A percentile compares a stretch with the other conserved stretches of the same genome.
Evolutionary conservation across 1,140 invertebrate genomes (phyloP).

Genomic region (Drosophila bifasciata): DNA sequence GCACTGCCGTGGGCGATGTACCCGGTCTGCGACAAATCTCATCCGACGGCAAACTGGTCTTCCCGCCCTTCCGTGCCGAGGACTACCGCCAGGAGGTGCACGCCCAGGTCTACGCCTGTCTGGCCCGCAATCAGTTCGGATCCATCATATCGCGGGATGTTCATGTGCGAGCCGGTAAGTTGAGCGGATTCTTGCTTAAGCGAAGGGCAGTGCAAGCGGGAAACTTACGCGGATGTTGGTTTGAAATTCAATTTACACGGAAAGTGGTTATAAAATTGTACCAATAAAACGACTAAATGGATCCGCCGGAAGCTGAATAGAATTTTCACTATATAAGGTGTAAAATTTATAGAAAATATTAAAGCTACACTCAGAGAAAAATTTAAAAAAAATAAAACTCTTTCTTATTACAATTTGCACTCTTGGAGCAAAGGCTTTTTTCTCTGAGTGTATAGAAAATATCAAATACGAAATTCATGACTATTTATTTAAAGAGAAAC

Average conservation of each 20-base stretch:
- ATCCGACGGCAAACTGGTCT: slow-evolving; percentile 96
- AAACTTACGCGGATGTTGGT: not conserved
- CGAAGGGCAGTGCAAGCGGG: slow-evolving; percentile 38
- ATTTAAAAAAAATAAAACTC: too few species aligned
- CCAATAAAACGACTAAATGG: not conserved
- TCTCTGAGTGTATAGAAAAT: not conserved
- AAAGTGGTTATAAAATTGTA: not conserved
- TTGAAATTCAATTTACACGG: not conserved
- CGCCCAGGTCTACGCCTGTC: slow-evolving; percentile 95
- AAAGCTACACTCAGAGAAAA: too few species aligned
- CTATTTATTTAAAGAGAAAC: not conserved
- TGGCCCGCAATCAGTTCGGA: slow-evolving; percentile 94
- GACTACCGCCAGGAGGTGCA: slow-evolving; percentile 97
- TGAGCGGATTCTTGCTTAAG: slow-evolving; percentile 41
- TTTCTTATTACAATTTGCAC: too few species aligned
- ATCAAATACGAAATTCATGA: too few species aligned
- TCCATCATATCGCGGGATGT: slow-evolving; percentile 96
- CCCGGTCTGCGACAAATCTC: slow-evolving; percentile 94
- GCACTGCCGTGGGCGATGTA: slow-evolving; percentile 94
- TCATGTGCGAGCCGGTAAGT: slow-evolving; percentile 96
- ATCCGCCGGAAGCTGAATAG: not conserved
- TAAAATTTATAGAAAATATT: too few species aligned
- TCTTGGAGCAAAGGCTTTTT: too few species aligned
- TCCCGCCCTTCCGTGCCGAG: slow-evolving; percentile 96
- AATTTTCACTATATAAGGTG: too few species aligned